Percentiles rank a stretch among this genome's conserved stretches.
Evolutionary conservation across 2,797 vertebrate genomes (phyloP).

Genomic region (Myripristis jacobus): DNA sequence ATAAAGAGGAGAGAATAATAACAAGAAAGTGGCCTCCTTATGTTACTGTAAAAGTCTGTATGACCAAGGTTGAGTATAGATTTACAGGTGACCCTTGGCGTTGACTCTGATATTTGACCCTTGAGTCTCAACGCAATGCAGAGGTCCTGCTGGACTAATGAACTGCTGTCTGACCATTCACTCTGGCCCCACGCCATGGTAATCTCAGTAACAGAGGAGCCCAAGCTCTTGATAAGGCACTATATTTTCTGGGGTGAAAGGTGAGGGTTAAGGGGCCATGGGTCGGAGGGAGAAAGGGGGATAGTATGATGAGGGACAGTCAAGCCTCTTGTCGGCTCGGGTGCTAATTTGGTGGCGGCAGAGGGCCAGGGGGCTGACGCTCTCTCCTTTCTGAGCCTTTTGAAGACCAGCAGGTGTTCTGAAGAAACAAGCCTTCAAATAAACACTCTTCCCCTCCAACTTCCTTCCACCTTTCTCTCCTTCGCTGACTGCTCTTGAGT

Average conservation of each 20-base stretch:
- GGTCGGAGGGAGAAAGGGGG: constrained; percentile 38
- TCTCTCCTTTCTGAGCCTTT: constrained; percentile 36
- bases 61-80: constrained; percentile 45
- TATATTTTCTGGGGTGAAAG: constrained; percentile 47
- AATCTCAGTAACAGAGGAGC: constrained; percentile 37
- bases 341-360: constrained; percentile 67
- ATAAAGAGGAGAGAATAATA: constrained; percentile 4
- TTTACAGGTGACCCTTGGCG: constrained; percentile 53
- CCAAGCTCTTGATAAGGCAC: constrained; percentile 26
- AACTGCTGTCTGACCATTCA: constrained; percentile 46
- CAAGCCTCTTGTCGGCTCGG: constrained; percentile 34
- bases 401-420: constrained; percentile 59
- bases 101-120: constrained; percentile 61
- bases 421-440: constrained; percentile 34
- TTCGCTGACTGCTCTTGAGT: neutral
- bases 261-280: constrained; percentile 52
- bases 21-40: constrained; percentile 23
- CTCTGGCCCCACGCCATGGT: constrained; percentile 38
- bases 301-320: constrained; percentile 35
- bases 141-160: constrained; percentile 57
- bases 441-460: constrained; percentile 26
- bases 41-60: constrained; percentile 33
- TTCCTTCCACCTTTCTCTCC: constrained; percentile 1
- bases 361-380: constrained; percentile 38
- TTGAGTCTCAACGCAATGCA: constrained; percentile 49